Evolutionary conservation across 2,888 invertebrate species (phyloP).

Genomic region (Byasa hedistus): DNA sequence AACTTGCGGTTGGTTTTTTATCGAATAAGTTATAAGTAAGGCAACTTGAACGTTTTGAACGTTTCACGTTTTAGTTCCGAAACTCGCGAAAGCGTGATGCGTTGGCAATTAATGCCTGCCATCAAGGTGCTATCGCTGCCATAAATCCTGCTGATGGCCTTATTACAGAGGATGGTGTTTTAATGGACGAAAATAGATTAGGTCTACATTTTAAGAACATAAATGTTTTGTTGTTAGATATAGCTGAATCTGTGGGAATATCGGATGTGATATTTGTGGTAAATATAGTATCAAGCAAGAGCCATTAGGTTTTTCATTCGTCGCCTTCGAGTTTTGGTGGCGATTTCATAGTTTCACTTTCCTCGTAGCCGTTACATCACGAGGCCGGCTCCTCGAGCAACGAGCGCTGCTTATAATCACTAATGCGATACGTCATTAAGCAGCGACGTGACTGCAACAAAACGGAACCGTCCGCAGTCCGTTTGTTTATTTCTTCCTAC

Average conservation of each 20-base stretch:
- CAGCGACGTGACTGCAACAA: constrained; percentile 31
- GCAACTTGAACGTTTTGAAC: constrained; percentile 13
- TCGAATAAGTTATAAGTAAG: constrained; percentile 5
- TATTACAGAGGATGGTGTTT: constrained; percentile 1
- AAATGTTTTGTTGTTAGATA: too few species aligned
- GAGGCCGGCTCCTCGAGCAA: background rate
- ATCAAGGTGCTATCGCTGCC: constrained; percentile 4
- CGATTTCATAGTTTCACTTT: constrained; percentile 26
- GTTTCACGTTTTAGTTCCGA: constrained; percentile 20
- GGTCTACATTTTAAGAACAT: too few species aligned
- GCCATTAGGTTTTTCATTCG: constrained; percentile 52
- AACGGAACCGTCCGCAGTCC: constrained; percentile 42
- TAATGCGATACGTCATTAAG: constrained; percentile 53
- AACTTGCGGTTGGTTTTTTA: constrained; percentile 5
- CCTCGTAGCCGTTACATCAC: constrained; percentile 16
- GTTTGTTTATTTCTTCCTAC: constrained; percentile 54
- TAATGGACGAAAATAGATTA: constrained; percentile 1
- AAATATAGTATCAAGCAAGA: too few species aligned
- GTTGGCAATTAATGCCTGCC: constrained; percentile 50
- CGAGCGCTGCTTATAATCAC: constrained; percentile 30
- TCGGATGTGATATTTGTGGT: too few species aligned
- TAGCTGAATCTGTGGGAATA: too few species aligned
- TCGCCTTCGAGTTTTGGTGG: constrained; percentile 51
- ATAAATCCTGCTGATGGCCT: constrained; percentile 3
- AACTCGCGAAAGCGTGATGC: constrained; percentile 35